A percentile compares a stretch with the other conserved stretches of the same genome.
Evolutionary conservation across 1,140 invertebrate genomes (phyloP).

Genomic region (Pinna nobilis): DNA sequence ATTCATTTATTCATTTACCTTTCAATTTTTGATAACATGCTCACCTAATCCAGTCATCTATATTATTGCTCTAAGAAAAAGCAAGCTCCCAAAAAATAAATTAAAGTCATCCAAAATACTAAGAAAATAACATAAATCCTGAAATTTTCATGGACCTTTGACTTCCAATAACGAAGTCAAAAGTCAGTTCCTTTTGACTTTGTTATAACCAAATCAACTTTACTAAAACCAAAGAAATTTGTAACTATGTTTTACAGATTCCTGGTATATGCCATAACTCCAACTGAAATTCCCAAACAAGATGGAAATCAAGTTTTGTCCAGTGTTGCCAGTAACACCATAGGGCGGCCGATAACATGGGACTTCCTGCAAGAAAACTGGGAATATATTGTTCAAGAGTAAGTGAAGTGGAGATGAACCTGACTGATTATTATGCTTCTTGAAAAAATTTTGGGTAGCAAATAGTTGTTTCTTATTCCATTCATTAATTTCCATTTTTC

Average conservation of each 20-base stretch:
- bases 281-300: constrained; percentile 80
- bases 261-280: constrained; percentile 81
- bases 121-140: too few species aligned
- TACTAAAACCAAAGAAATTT: not conserved
- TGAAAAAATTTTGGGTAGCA: too few species aligned
- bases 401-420: constrained; percentile 5
- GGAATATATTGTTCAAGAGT: constrained; percentile 69
- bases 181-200: too few species aligned
- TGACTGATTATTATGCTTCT: not conserved
- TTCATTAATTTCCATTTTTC: not conserved
- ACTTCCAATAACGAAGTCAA: too few species aligned
- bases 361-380: constrained; percentile 85
- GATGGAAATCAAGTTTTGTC: constrained; percentile 83
- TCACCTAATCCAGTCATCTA: too few species aligned
- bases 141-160: too few species aligned
- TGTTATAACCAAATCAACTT: too few species aligned
- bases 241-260: constrained; percentile 76
- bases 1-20: not conserved
- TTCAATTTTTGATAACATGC: not conserved
- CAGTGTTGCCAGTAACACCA: constrained; percentile 82
- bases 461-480: not conserved
- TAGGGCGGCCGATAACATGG: constrained; percentile 85
- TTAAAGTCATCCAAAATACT: too few species aligned
- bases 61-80: too few species aligned
- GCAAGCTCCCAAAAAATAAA: too few species aligned